Base-by-base conservation (phyloP, 37 sponge, comb jelly and placozoan genomes). In the Agelas oroides region DNA sequence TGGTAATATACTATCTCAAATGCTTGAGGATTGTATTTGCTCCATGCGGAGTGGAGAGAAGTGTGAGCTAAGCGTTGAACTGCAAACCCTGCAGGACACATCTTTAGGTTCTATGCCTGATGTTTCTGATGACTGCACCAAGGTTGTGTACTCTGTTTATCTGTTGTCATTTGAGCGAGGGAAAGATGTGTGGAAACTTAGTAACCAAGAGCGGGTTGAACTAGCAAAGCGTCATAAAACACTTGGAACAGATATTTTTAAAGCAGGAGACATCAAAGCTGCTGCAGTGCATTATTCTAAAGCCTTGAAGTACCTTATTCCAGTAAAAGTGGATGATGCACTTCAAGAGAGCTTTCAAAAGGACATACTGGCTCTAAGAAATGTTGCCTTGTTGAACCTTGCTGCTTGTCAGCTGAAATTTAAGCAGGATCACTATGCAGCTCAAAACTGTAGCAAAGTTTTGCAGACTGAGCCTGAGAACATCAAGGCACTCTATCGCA, bases 331-430 rank as follows among this genome's bases (percentile, higher is more conserved):
- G 14, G 73, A 76, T 1, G 73, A 20, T 1, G 54, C 36, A 21
- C 6, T 13, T 20, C n/a, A 40, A 1, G 35, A 78, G 31, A 65
- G 20, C 15, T 2, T 34, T 16, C 71, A 69, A 58, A 53, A 56
- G 25, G 84, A 89, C 12, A 71, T 70, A 19, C n/a, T 46, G 0
- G 24, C 53, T 24, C 56, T 88, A 18, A 84, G 71, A 64, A 18
- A 40, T 17, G 59, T 63, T 2, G 53, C 76, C 23, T n/a, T 79
- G 28, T 53, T 80, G 15, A 92, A 92, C 59, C 65, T 92, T 8
- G 69, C 93, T 17, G 93, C 89, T 52, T 92, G 93, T 81, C 93
- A 92, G 76, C 71, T 92, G 15, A 84, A 92, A 65, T 59, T 85
- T 19, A 36, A 69, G 21, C 77, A 79, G 21, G 70, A 81, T 46